A percentile compares a stretch with the other conserved stretches of the same genome.
Evolutionary conservation across 1,140 invertebrate genomes (phyloP).

Genomic region (Drosophila ogumai): DNA sequence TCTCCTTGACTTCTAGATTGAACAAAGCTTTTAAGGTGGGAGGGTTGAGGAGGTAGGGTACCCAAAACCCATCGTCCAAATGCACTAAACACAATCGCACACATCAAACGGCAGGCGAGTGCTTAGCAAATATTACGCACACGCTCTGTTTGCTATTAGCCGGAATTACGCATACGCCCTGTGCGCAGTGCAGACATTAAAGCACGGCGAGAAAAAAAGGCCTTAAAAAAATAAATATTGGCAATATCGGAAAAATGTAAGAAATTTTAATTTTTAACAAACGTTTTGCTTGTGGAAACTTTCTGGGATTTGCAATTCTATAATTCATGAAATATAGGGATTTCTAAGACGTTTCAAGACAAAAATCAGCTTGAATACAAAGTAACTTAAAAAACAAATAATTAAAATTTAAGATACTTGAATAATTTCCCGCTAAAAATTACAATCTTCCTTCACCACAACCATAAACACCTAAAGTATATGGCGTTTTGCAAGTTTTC

Average conservation of each 20-base stretch:
- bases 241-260: too few species aligned
- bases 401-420: too few species aligned
- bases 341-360: too few species aligned
- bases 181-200: slow-evolving; percentile 29
- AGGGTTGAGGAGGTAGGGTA: not conserved
- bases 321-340: too few species aligned
- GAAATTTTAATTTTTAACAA: too few species aligned
- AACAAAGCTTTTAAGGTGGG: slow-evolving; percentile 13
- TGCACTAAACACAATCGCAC: slow-evolving; percentile 27
- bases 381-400: not conserved
- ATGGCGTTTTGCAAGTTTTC: not conserved
- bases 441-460: too few species aligned
- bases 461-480: not conserved
- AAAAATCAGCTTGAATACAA: too few species aligned
- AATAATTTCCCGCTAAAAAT: too few species aligned
- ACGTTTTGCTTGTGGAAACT: too few species aligned
- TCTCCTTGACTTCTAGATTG: slow-evolving; percentile 17
- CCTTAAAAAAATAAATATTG: not conserved
- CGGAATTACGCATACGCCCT: slow-evolving; percentile 65
- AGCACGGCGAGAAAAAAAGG: slow-evolving; percentile 7
- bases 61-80: slow-evolving; percentile 9
- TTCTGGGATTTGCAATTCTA: too few species aligned
- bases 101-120: slow-evolving; percentile 38
- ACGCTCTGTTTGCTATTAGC: slow-evolving; percentile 40
- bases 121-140: slow-evolving; percentile 56